These are phyloP conservation scores for Zoroaster sp. DNA, from an alignment of 53 echinoderm and acorn worm species.

Conservation along the genomic window DNA sequence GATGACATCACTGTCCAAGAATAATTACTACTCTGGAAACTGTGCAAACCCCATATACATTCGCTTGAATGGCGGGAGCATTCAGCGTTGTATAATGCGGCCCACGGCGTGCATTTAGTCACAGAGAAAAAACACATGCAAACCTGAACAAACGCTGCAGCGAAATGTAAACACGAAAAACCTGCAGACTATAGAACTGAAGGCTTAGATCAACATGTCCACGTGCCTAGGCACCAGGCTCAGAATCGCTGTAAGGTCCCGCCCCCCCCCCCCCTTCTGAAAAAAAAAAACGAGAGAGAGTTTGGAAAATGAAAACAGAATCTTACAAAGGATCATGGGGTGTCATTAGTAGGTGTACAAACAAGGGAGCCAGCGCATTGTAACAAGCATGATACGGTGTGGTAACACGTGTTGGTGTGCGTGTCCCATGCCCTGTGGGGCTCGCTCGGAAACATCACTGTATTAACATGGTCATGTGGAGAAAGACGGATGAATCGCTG, in stretches of 20 bases:
- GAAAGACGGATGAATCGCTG: neutral
- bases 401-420: constrained; percentile 2
- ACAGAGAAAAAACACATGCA: constrained; percentile 61
- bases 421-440: neutral
- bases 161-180: constrained; percentile 23
- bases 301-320: neutral
- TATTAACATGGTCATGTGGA: neutral
- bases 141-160: constrained; percentile 41
- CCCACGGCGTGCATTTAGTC: constrained; percentile 42
- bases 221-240: constrained; percentile 17
- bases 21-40: constrained; percentile 10
- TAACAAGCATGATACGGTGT: neutral
- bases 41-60: neutral
- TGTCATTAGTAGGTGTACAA: neutral
- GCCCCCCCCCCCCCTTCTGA: neutral
- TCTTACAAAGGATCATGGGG: neutral
- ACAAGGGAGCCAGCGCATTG: neutral
- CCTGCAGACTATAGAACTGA: constrained; percentile 25
- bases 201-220: constrained; percentile 29
- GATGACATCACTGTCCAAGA: constrained; percentile 31
- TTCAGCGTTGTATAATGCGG: neutral
- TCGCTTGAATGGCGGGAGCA: constrained; percentile 19
- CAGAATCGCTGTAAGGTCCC: neutral
- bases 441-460: neutral
- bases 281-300: neutral